Conservation (phyloP, 2,113 vertebrate species). For the Siniperca knerii region DNA sequence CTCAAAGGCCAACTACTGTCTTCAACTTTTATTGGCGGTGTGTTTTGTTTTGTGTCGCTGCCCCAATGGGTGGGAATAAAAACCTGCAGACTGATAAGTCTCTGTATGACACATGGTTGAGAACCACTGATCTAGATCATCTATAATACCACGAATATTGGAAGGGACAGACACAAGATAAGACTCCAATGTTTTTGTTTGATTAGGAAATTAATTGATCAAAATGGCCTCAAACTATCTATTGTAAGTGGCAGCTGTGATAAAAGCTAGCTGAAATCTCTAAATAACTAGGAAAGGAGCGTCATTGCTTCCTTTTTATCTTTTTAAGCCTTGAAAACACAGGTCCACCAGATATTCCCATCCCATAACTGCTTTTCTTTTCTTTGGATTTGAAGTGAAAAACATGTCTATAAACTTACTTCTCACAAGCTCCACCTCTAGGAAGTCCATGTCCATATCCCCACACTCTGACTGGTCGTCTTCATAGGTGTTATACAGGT, state of each 20-base stretch:
- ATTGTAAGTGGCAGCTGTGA: background rate
- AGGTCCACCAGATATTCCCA: background rate
- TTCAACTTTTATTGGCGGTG: background rate
- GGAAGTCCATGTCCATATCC: conserved; percentile 88
- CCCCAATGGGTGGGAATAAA: background rate
- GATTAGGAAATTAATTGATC: no score
- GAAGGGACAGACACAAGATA: no score
- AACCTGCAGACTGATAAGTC: background rate
- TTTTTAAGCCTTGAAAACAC: background rate
- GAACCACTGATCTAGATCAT: background rate
- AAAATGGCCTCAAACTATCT: no score
- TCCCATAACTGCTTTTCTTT: background rate
- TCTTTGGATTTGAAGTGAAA: background rate
- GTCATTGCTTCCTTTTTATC: background rate
- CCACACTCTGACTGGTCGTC: conserved; percentile 86
- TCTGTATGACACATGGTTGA: background rate
- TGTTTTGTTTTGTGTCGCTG: background rate
- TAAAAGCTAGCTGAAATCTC: background rate
- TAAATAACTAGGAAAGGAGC: background rate
- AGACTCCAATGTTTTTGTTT: no score
- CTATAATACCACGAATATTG: no score
- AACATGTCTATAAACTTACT: conserved; percentile 75
- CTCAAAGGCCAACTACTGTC: background rate
- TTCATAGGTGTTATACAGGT: conserved; percentile 70
- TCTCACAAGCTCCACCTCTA: conserved; percentile 90